These are phyloP conservation scores for Phortica magna DNA, from an alignment of 2,888 invertebrate species.

Conservation along the genomic window DNA sequence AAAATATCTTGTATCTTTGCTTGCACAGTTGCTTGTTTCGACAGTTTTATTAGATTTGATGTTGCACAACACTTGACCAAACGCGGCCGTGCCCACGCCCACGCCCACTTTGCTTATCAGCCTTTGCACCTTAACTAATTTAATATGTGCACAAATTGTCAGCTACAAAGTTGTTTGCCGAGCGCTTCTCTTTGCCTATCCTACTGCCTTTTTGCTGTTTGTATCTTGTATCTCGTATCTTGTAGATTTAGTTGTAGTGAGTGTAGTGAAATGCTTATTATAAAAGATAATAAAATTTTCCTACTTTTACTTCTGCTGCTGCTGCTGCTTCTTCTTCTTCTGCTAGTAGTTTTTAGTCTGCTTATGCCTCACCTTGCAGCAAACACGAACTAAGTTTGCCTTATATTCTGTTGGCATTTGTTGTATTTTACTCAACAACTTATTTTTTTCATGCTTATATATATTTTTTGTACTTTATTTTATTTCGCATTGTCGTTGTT, in stretches of 20 bases:
- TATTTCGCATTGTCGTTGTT: slow-evolving; percentile 41
- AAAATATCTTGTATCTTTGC: neutral
- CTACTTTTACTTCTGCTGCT: neutral
- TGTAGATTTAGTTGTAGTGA: neutral
- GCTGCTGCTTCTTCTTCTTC: neutral
- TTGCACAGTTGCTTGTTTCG: slow-evolving; percentile 19
- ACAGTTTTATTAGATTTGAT: slow-evolving; percentile 17
- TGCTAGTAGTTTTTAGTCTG: neutral
- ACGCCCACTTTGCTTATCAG: neutral
- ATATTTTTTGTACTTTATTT: slow-evolving; percentile 22
- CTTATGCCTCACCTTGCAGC: neutral
- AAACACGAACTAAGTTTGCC: neutral
- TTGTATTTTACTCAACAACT: neutral
- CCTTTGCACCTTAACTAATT: slow-evolving; percentile 20
- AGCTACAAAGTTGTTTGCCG: slow-evolving; percentile 4
- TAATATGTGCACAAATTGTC: slow-evolving; percentile 27
- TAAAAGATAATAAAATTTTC: slow-evolving; percentile 32
- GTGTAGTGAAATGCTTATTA: slow-evolving; percentile 18
- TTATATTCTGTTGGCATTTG: neutral
- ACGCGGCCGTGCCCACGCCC: neutral
- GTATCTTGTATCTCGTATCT: neutral
- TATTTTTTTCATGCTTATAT: neutral
- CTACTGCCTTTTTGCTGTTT: neutral
- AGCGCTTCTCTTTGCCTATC: neutral
- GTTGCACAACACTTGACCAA: neutral